Evolutionary conservation across 2,888 invertebrate genomes (phyloP).

Genomic region (Campoletis raptor): DNA sequence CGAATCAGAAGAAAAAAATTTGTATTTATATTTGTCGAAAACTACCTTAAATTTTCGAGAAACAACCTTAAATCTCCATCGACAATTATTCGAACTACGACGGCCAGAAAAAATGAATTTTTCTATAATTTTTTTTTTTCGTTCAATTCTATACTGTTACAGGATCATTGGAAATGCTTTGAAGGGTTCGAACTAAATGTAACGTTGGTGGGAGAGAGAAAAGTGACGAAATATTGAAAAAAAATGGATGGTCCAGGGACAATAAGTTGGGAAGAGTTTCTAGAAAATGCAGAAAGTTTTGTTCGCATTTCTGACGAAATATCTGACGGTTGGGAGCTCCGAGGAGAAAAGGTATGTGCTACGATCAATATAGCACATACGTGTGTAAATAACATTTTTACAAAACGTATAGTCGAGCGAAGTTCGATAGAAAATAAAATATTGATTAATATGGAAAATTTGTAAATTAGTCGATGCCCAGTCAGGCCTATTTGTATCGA

Average conservation of each 20-base stretch:
- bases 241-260: slow-evolving; percentile 83
- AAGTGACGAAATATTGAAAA: neutral
- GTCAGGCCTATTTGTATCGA: slow-evolving; percentile 79
- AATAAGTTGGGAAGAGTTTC: slow-evolving; percentile 84
- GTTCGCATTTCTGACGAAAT: slow-evolving; percentile 80
- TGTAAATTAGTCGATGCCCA: slow-evolving; percentile 75
- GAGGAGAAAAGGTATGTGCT: slow-evolving; percentile 80
- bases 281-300: slow-evolving; percentile 81
- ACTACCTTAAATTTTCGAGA: too few relatives aligned
- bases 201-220: slow-evolving; percentile 50
- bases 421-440: slow-evolving; percentile 8
- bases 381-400: neutral
- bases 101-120: neutral
- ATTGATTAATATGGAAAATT: slow-evolving; percentile 2
- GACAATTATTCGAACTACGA: neutral
- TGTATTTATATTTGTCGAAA: too few relatives aligned
- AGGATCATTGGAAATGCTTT: neutral
- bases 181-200: neutral
- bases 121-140: neutral
- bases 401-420: neutral
- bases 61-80: neutral
- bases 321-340: slow-evolving; percentile 82
- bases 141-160: neutral
- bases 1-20: too few relatives aligned
- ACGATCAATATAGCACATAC: slow-evolving; percentile 69